These are phyloP conservation scores for Oryzias dopingdopingensis DNA, from an alignment of 2,797 vertebrate genomes.

Conservation along the genomic window DNA sequence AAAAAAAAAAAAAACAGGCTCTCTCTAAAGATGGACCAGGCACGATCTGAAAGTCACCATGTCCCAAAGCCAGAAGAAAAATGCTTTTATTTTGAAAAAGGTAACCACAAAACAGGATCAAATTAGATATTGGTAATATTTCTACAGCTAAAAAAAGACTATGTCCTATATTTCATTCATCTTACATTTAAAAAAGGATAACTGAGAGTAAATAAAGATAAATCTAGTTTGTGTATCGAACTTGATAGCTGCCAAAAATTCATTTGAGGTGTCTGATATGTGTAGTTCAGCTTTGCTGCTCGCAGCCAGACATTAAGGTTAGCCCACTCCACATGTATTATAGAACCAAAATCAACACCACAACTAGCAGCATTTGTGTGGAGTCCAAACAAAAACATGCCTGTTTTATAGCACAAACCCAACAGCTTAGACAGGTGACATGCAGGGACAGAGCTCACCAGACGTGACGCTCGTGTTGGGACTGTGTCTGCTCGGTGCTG, in stretches of 20 bases:
- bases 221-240: conserved; percentile 16
- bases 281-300: conserved; percentile 11
- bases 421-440: conserved; percentile 56
- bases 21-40: no score
- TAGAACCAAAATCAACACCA: conserved; percentile 30
- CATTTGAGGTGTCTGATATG: conserved; percentile 17
- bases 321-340: conserved; percentile 46
- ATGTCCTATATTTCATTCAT: no score
- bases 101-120: no score
- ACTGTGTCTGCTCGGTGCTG: conserved; percentile 60
- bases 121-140: no score
- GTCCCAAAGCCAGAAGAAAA: neutral
- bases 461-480: conserved; percentile 42
- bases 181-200: no score
- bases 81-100: no score
- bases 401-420: conserved; percentile 49
- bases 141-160: no score
- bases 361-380: conserved; percentile 21
- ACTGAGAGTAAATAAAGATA: no score
- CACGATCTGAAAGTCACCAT: neutral
- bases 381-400: conserved; percentile 37
- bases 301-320: conserved; percentile 27
- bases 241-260: neutral
- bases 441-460: conserved; percentile 35
- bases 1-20: no score